phyloP scores from a whole-genome alignment of 2,888 invertebrate species.

The Dryocosmus kuriphilus region DNA sequence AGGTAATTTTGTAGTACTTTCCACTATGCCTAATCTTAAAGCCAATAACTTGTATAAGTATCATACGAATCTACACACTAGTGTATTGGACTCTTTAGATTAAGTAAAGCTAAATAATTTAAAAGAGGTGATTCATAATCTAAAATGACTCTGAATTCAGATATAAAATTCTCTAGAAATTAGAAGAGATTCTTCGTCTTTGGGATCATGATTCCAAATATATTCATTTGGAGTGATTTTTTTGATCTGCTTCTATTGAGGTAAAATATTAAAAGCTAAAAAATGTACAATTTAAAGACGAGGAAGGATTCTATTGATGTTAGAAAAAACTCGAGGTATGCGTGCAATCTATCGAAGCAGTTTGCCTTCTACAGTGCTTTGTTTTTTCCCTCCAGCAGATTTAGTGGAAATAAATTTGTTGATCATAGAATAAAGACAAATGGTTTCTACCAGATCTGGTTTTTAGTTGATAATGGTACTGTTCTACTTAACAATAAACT shows the following conservation, averaged over 20 bases:
- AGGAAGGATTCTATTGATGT: background rate
- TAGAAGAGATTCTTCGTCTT: conserved; percentile 8
- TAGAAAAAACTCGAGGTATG: conserved; percentile 12
- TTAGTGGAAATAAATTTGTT: background rate
- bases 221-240: background rate
- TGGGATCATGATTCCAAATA: background rate
- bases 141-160: background rate
- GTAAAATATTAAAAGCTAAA: background rate
- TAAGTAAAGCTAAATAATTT: conserved; percentile 10
- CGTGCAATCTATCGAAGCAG: conserved; percentile 11
- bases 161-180: background rate
- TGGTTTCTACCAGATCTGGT: background rate
- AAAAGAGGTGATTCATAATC: conserved; percentile 6
- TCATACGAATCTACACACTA: conserved; percentile 28
- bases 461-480: background rate
- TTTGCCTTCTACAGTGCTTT: background rate
- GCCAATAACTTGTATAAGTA: conserved; percentile 14
- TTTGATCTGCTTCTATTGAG: background rate
- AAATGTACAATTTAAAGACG: background rate
- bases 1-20: conserved; percentile 56
- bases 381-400: background rate
- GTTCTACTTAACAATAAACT: background rate
- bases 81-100: conserved; percentile 22
- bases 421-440: background rate
- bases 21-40: conserved; percentile 52